Conservation (phyloP, 1,140 invertebrate genomes). For the Megalonaias nervosa region DNA sequence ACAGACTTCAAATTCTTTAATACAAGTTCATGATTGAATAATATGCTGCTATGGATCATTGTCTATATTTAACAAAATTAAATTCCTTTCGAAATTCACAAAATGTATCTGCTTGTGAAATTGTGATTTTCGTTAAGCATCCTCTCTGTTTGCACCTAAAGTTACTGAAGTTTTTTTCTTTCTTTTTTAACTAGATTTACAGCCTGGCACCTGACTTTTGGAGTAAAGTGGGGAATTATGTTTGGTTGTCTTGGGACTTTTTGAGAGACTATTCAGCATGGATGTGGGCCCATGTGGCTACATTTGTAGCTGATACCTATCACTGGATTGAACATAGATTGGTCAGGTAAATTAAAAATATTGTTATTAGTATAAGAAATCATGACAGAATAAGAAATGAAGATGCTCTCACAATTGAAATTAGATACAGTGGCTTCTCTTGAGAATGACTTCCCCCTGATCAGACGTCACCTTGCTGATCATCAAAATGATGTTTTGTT, state of each 20-base stretch:
- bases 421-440: too few relatives aligned
- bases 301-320: conserved; percentile 34
- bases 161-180: not conserved
- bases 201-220: conserved; percentile 49
- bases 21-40: too few relatives aligned
- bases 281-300: conserved; percentile 51
- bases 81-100: not conserved
- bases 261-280: conserved; percentile 46
- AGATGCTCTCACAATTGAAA: too few relatives aligned
- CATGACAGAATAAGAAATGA: too few relatives aligned
- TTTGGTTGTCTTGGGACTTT: conserved; percentile 45
- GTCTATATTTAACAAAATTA: not conserved
- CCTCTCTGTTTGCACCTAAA: too few relatives aligned
- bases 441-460: too few relatives aligned
- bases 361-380: not conserved
- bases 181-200: conserved; percentile 47
- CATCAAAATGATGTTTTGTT: too few relatives aligned
- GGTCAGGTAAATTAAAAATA: conserved; percentile 56
- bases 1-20: too few relatives aligned
- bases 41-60: not conserved
- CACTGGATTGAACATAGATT: conserved; percentile 57
- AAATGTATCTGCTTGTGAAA: too few relatives aligned
- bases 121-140: too few relatives aligned
- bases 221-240: conserved; percentile 35
- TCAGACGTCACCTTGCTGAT: too few relatives aligned